Conservation (phyloP, 2,113 vertebrate genomes). For the Axis porcinus region DNA sequence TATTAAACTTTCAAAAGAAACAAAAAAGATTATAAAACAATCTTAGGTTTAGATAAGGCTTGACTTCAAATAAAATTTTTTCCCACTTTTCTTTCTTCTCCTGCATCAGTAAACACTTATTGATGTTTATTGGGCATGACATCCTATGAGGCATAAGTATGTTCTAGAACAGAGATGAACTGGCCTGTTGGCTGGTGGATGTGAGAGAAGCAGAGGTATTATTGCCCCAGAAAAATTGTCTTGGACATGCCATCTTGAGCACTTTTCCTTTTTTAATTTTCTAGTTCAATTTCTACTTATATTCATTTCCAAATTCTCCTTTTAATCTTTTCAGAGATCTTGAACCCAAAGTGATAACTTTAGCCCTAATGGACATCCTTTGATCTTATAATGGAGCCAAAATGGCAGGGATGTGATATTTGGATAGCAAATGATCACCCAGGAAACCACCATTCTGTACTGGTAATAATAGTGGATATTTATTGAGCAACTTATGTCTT, state of each 20-base stretch:
- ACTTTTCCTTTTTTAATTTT: not conserved
- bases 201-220: not conserved
- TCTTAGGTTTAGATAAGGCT: not conserved
- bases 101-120: not conserved
- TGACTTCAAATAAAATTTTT: not conserved
- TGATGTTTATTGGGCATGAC: not conserved
- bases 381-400: not conserved
- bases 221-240: not conserved
- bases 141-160: not conserved
- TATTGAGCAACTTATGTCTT: not conserved
- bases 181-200: not conserved
- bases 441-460: not conserved
- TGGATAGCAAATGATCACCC: not conserved
- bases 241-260: not conserved
- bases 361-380: not conserved
- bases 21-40: not conserved
- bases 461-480: not conserved
- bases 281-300: not conserved
- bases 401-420: not conserved
- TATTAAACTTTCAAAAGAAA: not conserved
- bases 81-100: not conserved
- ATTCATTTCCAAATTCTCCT: constrained; percentile 7
- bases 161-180: not conserved
- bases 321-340: not conserved
- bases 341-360: not conserved